Percentiles rank a stretch among this genome's conserved stretches.
These are phyloP conservation scores for Pachydiplax longipennis DNA, from an alignment of 2,888 invertebrate genomes.

Conservation along the genomic window DNA sequence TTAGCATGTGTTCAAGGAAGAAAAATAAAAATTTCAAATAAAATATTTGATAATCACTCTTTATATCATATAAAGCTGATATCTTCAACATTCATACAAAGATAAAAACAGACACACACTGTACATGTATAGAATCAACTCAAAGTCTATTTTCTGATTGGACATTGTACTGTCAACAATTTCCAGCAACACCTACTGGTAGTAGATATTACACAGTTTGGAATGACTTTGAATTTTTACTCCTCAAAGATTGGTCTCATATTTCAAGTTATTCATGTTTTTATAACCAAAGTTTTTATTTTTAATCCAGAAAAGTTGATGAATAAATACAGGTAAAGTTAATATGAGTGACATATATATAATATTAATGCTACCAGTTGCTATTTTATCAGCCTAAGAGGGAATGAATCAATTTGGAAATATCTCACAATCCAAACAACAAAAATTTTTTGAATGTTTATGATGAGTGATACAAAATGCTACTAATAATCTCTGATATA, in stretches of 20 bases:
- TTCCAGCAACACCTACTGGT: background rate
- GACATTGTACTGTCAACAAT: background rate
- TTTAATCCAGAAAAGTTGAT: background rate
- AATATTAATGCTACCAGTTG: no score
- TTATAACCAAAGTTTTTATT: background rate
- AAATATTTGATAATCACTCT: conserved; percentile 20
- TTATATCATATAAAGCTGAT: conserved; percentile 23
- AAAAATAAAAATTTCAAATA: background rate
- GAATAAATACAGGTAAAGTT: background rate
- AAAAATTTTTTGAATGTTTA: background rate
- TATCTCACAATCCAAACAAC: background rate
- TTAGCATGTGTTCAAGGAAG: background rate
- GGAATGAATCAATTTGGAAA: background rate
- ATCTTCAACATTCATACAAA: conserved; percentile 14
- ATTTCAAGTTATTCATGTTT: background rate
- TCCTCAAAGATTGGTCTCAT: background rate
- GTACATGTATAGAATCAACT: conserved; percentile 7
- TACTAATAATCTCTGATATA: background rate
- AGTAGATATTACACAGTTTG: background rate
- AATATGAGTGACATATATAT: background rate
- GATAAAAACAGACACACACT: conserved; percentile 13
- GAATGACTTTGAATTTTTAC: background rate
- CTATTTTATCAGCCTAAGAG: background rate
- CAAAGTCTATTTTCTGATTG: background rate
- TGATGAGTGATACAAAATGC: background rate